A percentile compares a stretch with the other conserved stretches of the same genome.
phyloP scores from a whole-genome alignment of 2,888 invertebrate genomes.

The Temnothorax ravouxi region DNA sequence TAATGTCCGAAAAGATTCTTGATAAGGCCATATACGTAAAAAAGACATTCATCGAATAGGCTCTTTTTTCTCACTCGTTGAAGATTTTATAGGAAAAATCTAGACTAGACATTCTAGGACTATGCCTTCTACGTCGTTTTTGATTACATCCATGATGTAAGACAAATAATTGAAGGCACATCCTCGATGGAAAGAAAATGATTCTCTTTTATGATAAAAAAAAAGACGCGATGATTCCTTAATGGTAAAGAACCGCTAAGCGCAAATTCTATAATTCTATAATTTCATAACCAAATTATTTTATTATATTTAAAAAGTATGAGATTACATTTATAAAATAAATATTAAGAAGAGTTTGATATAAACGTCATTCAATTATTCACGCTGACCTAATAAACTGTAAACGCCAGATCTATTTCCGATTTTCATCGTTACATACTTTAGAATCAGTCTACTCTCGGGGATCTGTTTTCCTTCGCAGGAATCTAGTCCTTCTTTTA shows the following conservation, averaged over 20 bases:
- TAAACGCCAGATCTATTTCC: conserved; percentile 6
- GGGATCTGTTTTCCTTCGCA: background rate
- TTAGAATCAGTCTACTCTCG: background rate
- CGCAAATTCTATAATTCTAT: background rate
- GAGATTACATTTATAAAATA: background rate
- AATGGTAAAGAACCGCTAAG: background rate
- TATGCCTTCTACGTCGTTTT: conserved; percentile 55
- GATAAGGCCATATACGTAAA: conserved; percentile 43
- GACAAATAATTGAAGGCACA: conserved; percentile 67
- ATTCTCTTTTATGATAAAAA: background rate
- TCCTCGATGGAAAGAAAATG: conserved; percentile 67
- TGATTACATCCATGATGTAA: conserved; percentile 59
- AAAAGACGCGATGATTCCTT: background rate
- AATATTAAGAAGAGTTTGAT: conserved; percentile 8
- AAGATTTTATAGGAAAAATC: conserved; percentile 50
- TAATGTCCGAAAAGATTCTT: background rate
- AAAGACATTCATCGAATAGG: conserved; percentile 57
- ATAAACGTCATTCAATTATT: conserved; percentile 5
- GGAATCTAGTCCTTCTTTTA: background rate
- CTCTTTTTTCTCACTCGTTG: conserved; percentile 38
- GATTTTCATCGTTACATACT: background rate
- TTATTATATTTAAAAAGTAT: conserved; percentile 36
- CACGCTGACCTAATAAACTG: background rate
- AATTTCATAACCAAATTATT: conserved; percentile 8
- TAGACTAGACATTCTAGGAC: conserved; percentile 39